These are phyloP conservation scores for Sisor rabdophorus DNA, from an alignment of 2,113 vertebrate genomes.

Conservation along the genomic window DNA sequence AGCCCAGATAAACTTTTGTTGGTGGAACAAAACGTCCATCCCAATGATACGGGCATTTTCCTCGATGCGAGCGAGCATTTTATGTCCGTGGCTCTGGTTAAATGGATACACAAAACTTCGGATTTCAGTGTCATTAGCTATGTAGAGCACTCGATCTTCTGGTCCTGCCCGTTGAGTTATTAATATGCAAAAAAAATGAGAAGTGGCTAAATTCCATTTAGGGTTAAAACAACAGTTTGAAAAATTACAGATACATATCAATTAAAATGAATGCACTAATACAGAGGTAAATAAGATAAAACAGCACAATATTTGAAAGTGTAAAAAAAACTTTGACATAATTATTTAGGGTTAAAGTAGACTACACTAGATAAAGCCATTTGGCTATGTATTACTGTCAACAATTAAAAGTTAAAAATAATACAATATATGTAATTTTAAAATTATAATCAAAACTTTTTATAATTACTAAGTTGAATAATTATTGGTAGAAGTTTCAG, in stretches of 20 bases:
- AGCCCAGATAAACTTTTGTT: constrained; percentile 96
- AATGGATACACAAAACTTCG: constrained; percentile 98
- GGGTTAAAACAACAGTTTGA: constrained; percentile 55
- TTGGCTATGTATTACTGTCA: not conserved
- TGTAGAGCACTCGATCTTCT: constrained; percentile 98
- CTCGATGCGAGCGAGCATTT: constrained; percentile 91
- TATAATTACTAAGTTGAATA: not conserved
- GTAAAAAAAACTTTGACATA: not conserved
- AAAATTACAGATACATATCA: constrained; percentile 51
- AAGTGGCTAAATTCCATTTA: constrained; percentile 58
- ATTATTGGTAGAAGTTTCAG: not conserved
- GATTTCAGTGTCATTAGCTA: constrained; percentile 99
- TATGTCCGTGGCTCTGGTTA: constrained; percentile 91
- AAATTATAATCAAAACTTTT: not conserved
- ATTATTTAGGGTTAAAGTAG: not conserved
- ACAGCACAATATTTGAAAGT: not conserved
- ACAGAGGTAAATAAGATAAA: constrained; percentile 24
- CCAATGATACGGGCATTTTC: constrained; percentile 97
- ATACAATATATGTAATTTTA: not conserved
- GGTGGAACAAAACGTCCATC: constrained; percentile 92
- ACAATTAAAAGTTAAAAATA: not conserved
- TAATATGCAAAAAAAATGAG: constrained; percentile 58
- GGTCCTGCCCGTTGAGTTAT: constrained; percentile 81
- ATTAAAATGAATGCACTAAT: constrained; percentile 25
- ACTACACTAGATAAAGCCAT: not conserved